Percentiles rank a stretch among this genome's conserved stretches.
Evolutionary conservation across 1,140 invertebrate genomes (phyloP).

Genomic region (Drosophila varians): DNA sequence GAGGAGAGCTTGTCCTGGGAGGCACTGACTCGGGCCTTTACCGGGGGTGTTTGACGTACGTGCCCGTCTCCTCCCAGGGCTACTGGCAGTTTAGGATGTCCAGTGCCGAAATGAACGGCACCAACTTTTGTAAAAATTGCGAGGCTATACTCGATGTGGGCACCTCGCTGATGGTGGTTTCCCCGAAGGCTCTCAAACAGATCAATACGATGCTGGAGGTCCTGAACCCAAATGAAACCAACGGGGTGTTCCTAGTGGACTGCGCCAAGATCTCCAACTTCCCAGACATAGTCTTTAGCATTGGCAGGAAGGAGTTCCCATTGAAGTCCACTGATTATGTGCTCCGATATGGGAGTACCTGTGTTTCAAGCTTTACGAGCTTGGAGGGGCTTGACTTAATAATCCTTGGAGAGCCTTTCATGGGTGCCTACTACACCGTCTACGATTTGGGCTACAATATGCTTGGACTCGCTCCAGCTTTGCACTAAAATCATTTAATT

Average conservation of each 20-base stretch:
- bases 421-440: constrained; percentile 43
- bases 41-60: constrained; percentile 94
- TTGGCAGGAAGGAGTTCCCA: constrained; percentile 48
- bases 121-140: constrained; percentile 87
- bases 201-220: constrained; percentile 89
- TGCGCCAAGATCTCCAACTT: constrained; percentile 34
- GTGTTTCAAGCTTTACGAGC: constrained; percentile 56
- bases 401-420: constrained; percentile 46
- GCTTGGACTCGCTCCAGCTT: constrained; percentile 35
- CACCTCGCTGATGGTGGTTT: constrained; percentile 97
- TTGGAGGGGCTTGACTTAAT: constrained; percentile 84
- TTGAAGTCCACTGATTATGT: constrained; percentile 48
- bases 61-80: constrained; percentile 91
- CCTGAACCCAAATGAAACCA: constrained; percentile 88
- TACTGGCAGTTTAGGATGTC: constrained; percentile 99
- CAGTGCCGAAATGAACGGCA: constrained; percentile 85
- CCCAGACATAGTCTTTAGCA: constrained; percentile 51
- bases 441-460: constrained; percentile 48
- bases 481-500: constrained; percentile 11
- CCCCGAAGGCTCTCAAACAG: constrained; percentile 88
- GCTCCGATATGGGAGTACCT: constrained; percentile 79
- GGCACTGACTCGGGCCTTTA: constrained; percentile 95
- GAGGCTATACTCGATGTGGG: constrained; percentile 98
- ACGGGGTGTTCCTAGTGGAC: constrained; percentile 87
- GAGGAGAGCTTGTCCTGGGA: constrained; percentile 96